phyloP scores from a whole-genome alignment of 2,888 invertebrate genomes.

The Dynastes maya region DNA sequence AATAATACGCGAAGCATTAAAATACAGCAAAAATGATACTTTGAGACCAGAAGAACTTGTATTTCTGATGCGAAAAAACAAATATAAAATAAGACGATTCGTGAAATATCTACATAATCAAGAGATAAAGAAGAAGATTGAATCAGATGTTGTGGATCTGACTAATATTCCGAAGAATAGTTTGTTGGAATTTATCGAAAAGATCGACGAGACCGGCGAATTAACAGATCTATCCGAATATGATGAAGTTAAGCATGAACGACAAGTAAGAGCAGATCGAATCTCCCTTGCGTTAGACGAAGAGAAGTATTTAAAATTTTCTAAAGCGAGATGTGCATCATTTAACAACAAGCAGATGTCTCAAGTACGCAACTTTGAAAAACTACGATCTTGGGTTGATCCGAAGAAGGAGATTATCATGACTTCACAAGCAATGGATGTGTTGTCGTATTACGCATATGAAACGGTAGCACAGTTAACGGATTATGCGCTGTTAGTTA shows the following conservation, averaged over 20 bases:
- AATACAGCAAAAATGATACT: slow-evolving; percentile 77
- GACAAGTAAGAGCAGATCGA: slow-evolving; percentile 76
- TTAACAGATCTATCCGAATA: slow-evolving; percentile 72
- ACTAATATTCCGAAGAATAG: slow-evolving; percentile 70
- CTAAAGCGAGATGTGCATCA: slow-evolving; percentile 84
- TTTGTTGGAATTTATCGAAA: slow-evolving; percentile 72
- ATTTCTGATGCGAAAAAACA: slow-evolving; percentile 88
- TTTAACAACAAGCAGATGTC: slow-evolving; percentile 72
- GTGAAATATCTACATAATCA: slow-evolving; percentile 81
- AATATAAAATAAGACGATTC: slow-evolving; percentile 82
- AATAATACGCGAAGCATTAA: slow-evolving; percentile 83
- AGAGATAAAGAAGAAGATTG: slow-evolving; percentile 70
- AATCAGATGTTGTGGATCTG: slow-evolving; percentile 63
- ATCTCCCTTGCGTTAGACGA: slow-evolving; percentile 74
- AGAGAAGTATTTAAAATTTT: slow-evolving; percentile 83
- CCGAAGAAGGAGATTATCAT: slow-evolving; percentile 77
- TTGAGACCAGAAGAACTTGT: slow-evolving; percentile 78
- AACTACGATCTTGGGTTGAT: slow-evolving; percentile 78
- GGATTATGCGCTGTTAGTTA: slow-evolving; percentile 86
- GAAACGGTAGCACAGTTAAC: slow-evolving; percentile 93
- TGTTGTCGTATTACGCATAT: slow-evolving; percentile 89
- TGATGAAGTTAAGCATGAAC: slow-evolving; percentile 74
- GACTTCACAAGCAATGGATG: slow-evolving; percentile 79
- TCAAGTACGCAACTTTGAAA: slow-evolving; percentile 64
- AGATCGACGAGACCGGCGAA: slow-evolving; percentile 75